A percentile compares a stretch with the other conserved stretches of the same genome.
phyloP scores from a whole-genome alignment of 2,797 vertebrate species.

The Zenarchopterus dispar region DNA sequence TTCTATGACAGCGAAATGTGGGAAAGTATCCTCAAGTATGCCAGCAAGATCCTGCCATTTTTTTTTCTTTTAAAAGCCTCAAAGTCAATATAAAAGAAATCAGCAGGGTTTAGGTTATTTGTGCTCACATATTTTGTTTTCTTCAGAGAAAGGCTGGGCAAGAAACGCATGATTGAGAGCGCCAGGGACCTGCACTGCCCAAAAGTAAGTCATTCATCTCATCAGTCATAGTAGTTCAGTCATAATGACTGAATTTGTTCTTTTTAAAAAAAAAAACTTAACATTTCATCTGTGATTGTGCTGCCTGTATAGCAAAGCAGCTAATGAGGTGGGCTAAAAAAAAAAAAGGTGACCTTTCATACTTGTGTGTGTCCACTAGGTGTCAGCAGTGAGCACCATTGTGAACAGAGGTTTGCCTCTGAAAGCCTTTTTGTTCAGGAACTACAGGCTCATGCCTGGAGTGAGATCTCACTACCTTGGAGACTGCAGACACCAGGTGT shows the following conservation, averaged over 20 bases:
- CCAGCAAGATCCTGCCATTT: slow-evolving; percentile 15
- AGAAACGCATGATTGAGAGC: slow-evolving; percentile 92
- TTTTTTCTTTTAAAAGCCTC: no score
- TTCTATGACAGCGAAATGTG: slow-evolving; percentile 97
- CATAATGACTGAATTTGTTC: background rate
- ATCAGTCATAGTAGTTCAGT: background rate
- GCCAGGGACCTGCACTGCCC: slow-evolving; percentile 90
- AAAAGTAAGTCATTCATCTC: slow-evolving; percentile 82
- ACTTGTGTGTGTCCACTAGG: slow-evolving; percentile 78
- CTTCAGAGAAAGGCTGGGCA: slow-evolving; percentile 91
- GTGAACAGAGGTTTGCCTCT: slow-evolving; percentile 92
- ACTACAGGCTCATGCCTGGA: slow-evolving; percentile 93
- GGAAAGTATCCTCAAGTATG: slow-evolving; percentile 97
- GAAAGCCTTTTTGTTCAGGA: slow-evolving; percentile 94
- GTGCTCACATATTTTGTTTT: slow-evolving; percentile 8
- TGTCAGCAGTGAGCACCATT: slow-evolving; percentile 95
- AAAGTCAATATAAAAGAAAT: background rate
- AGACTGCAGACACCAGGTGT: slow-evolving; percentile 93
- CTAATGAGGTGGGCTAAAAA: no score
- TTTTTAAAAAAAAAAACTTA: background rate
- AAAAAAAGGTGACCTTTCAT: no score
- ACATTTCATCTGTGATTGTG: no score
- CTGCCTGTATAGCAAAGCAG: no score
- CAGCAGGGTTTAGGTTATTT: background rate
- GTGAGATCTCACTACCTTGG: slow-evolving; percentile 90